phyloP scores from a whole-genome alignment of 2,797 vertebrate species.

The Gallinago solitaria region DNA sequence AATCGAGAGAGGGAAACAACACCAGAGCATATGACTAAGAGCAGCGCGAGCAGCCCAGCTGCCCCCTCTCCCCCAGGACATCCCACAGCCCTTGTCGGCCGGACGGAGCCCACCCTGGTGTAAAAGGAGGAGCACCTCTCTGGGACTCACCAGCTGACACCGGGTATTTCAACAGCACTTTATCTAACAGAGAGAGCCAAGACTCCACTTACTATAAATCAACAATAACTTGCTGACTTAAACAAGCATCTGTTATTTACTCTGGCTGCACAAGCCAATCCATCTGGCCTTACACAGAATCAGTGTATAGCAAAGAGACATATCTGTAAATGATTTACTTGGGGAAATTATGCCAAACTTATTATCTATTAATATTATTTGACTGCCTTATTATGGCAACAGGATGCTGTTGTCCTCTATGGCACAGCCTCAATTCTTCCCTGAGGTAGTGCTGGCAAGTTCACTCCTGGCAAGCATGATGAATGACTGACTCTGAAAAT shows the following conservation, averaged over 20 bases:
- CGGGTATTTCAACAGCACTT: rapidly evolving
- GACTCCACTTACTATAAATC: background rate
- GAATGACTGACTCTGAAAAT: rapidly evolving
- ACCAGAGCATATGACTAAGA: rapidly evolving
- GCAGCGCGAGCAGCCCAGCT: rapidly evolving
- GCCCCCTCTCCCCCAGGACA: background rate
- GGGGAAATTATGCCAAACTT: background rate
- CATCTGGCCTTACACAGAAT: background rate
- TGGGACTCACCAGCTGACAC: rapidly evolving
- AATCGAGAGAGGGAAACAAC: background rate
- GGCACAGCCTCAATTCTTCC: background rate
- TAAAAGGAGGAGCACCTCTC: background rate
- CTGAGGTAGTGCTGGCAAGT: background rate
- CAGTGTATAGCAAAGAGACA: background rate
- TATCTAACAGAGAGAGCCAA: background rate
- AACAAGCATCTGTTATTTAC: constrained; percentile 33
- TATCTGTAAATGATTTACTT: background rate
- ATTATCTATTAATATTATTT: background rate
- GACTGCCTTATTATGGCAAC: background rate
- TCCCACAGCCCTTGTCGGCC: rapidly evolving
- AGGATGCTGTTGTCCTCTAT: background rate
- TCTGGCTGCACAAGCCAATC: background rate
- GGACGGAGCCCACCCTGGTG: background rate
- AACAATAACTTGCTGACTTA: background rate
- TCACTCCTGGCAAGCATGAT: background rate